Evolutionary conservation across 2,113 vertebrate genomes (phyloP), one percentile per base, ranked within the genome.

Genomic region (Antigone vipio): DNA sequence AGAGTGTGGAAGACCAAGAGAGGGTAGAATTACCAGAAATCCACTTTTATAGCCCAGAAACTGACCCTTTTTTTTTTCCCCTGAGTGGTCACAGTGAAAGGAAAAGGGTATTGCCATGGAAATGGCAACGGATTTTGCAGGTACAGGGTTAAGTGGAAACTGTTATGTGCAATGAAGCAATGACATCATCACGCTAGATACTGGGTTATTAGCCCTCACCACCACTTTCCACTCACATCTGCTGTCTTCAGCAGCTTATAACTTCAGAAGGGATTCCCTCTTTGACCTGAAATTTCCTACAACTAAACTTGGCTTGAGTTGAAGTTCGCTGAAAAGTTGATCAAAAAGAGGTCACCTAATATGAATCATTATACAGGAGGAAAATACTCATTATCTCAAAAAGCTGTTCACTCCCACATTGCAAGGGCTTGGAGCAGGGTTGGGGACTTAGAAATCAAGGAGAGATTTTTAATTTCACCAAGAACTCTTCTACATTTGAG

Each of bases 21-120:
- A 91, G 40, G 42, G 44, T 12, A 75, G 24, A 74, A 59, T 91
- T 94, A 94, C 82, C 55, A 91, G 73, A 94, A 96, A 80, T 21
- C 11, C 27, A 32, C 8, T 52, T 77, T 53, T 62, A 19, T 22
- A 77, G 29, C 82, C 52, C 68, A 72, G 60, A 58, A 91, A 27
- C 3, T 56, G 88, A 84, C 72, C 74, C 27, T 40, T 3, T 68
- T 77, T 68, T 77, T 89, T 74, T 52, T 8, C 78, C 89, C 52
- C 55, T 1, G 12, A 60, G 29, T 0, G 0, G n/a, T 66, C 0
- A 0, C 16, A 0, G 3, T 15, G 63, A 92, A 86, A 85, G 55
- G 66, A 55, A 59, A 78, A 67, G 20, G 38, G 42, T 18, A 27
- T 10, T 84, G 79, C 72, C 75, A 76, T 92, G 82, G 89, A 88